phyloP scores from a whole-genome alignment of 1,140 invertebrate species.

The Drosophila navojoa region DNA sequence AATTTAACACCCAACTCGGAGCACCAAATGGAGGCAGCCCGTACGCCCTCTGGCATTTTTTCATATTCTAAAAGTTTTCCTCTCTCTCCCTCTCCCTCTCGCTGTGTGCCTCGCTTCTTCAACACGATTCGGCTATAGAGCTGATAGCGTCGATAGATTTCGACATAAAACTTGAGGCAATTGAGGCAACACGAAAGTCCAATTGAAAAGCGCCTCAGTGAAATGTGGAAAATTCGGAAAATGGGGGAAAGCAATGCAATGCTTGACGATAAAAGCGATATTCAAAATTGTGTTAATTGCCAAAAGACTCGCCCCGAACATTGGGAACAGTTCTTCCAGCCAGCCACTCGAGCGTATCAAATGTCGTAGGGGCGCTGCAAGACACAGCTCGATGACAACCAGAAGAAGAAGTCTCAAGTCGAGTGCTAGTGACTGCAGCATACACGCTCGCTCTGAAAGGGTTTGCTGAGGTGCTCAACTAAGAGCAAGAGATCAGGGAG shows the following conservation, averaged over 20 bases:
- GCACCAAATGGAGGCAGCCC: constrained; percentile 5
- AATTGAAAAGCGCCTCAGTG: constrained; percentile 53
- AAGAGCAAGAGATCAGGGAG: too few relatives aligned
- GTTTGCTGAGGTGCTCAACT: too few relatives aligned
- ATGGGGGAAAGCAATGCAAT: constrained; percentile 51
- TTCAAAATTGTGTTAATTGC: constrained; percentile 79
- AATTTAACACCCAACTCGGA: constrained; percentile 40
- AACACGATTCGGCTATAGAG: constrained; percentile 14
- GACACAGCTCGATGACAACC: too few relatives aligned
- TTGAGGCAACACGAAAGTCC: constrained; percentile 64
- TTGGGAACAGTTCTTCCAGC: constrained; percentile 21
- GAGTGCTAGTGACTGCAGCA: too few relatives aligned
- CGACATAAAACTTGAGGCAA: constrained; percentile 64
- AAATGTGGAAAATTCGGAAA: constrained; percentile 21
- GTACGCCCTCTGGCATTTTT: constrained; percentile 50
- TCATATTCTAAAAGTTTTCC: constrained; percentile 41
- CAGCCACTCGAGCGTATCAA: background rate
- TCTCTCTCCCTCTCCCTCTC: too few relatives aligned
- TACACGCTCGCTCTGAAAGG: too few relatives aligned
- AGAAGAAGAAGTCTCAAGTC: too few relatives aligned
- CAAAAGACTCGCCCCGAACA: constrained; percentile 36
- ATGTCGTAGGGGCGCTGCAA: constrained; percentile 11
- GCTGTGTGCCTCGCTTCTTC: background rate
- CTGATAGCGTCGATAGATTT: constrained; percentile 24
- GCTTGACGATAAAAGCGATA: constrained; percentile 63